Evolutionary conservation across 1,140 invertebrate genomes (phyloP).

Genomic region (Tetragonula clypearis): DNA sequence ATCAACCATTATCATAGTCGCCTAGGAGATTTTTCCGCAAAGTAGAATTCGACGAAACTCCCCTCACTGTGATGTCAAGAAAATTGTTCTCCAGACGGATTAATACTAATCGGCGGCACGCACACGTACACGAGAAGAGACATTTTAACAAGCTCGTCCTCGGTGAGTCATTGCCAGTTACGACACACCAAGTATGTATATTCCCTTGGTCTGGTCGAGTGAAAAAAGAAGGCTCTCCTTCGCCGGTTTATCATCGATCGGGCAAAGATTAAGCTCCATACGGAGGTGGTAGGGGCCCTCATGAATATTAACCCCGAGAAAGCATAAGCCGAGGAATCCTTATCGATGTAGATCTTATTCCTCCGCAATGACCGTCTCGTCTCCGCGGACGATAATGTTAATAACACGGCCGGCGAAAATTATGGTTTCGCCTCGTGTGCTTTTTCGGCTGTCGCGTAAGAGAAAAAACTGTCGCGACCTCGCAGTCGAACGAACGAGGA

Average conservation of each 20-base stretch:
- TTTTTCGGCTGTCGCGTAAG: neutral
- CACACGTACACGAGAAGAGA: neutral
- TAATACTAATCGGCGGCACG: slow-evolving; percentile 27
- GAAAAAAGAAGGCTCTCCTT: neutral
- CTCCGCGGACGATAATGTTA: slow-evolving; percentile 6
- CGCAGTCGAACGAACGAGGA: neutral
- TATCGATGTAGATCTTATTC: slow-evolving; percentile 43
- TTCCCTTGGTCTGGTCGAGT: neutral
- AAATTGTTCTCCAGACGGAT: neutral
- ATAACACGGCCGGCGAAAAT: slow-evolving; percentile 6
- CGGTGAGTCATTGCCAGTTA: slow-evolving; percentile 37
- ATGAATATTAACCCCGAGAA: slow-evolving; percentile 45
- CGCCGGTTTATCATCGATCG: slow-evolving; percentile 42
- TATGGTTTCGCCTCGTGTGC: neutral
- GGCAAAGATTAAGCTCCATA: slow-evolving; percentile 26
- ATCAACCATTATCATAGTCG: no score
- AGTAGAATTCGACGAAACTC: neutral
- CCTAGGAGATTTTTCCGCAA: neutral
- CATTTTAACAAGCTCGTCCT: slow-evolving; percentile 27
- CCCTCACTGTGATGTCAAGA: neutral
- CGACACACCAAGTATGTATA: neutral
- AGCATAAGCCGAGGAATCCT: slow-evolving; percentile 44
- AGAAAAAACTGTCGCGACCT: no score
- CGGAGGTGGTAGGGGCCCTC: neutral
- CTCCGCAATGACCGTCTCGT: slow-evolving; percentile 33